These are phyloP conservation scores for Callaeas wilsoni DNA, from an alignment of 2,113 vertebrate genomes.

Conservation along the genomic window DNA sequence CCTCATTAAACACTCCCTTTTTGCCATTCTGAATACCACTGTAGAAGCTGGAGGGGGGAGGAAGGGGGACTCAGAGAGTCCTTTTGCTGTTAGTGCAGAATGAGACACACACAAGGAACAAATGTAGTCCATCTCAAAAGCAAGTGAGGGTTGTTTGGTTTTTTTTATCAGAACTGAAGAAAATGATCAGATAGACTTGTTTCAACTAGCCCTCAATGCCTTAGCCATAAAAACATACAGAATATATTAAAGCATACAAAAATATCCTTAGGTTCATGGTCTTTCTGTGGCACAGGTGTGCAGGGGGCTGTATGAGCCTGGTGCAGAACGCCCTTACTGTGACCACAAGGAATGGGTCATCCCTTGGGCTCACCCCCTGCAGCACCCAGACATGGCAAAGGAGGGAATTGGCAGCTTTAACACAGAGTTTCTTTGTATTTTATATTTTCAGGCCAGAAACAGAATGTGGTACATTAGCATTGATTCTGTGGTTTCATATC, in stretches of 20 bases:
- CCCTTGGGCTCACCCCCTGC: background rate
- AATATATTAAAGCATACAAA: background rate
- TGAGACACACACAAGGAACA: background rate
- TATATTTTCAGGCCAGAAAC: slow-evolving; percentile 40
- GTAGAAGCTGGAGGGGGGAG: background rate
- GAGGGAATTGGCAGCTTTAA: slow-evolving; percentile 38
- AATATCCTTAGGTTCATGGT: background rate
- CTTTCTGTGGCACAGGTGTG: background rate
- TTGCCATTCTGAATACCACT: slow-evolving; percentile 1
- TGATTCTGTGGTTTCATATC: slow-evolving; percentile 19
- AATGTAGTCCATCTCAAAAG: slow-evolving; percentile 2
- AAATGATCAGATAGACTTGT: background rate
- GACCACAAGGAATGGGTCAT: background rate
- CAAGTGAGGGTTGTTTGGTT: background rate
- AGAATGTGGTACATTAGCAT: slow-evolving; percentile 39
- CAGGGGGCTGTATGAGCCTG: background rate
- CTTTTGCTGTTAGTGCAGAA: background rate
- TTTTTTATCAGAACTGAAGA: background rate
- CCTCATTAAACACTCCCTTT: background rate
- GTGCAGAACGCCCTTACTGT: background rate
- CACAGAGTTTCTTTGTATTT: slow-evolving; percentile 39
- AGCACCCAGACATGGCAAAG: background rate
- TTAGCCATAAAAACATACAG: background rate
- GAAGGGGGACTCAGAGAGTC: background rate
- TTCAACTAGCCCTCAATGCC: background rate